Conservation (phyloP, 1,140 invertebrate genomes). For the Papilio helenus region DNA sequence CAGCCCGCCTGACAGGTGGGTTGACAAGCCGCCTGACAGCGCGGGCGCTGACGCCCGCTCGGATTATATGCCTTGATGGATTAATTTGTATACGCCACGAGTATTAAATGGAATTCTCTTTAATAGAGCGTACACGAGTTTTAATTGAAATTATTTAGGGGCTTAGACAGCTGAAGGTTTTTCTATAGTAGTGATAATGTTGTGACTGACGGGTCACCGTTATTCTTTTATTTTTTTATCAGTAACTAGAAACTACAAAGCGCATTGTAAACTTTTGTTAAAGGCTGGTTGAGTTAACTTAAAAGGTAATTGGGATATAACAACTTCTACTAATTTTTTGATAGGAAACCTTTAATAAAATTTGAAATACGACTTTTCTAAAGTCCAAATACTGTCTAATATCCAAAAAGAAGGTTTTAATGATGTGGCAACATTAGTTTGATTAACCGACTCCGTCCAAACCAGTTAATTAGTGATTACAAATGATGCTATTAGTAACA, state of each 20-base stretch:
- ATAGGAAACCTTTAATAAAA: background rate
- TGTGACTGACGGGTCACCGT: conserved; percentile 13
- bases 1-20: conserved; percentile 57
- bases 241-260: background rate
- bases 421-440: conserved; percentile 40
- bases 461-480: conserved; percentile 51
- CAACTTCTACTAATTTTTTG: background rate
- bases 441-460: conserved; percentile 50
- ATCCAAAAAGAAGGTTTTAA: background rate
- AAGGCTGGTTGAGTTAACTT: no score
- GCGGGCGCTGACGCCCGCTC: conserved; percentile 56
- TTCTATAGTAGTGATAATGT: conserved; percentile 24
- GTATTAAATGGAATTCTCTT: conserved; percentile 57
- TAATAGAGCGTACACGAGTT: conserved; percentile 50
- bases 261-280: background rate
- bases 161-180: conserved; percentile 27
- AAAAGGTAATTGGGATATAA: background rate
- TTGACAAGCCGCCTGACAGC: conserved; percentile 58
- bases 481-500: conserved; percentile 51
- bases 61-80: conserved; percentile 75
- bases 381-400: background rate
- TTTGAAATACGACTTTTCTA: background rate
- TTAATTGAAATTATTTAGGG: conserved; percentile 49
- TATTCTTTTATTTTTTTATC: background rate
- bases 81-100: conserved; percentile 67